A percentile compares a stretch with the other conserved stretches of the same genome.
Conservation (phyloP, 2,113 vertebrate genomes). For the Okapia johnstoni region DNA sequence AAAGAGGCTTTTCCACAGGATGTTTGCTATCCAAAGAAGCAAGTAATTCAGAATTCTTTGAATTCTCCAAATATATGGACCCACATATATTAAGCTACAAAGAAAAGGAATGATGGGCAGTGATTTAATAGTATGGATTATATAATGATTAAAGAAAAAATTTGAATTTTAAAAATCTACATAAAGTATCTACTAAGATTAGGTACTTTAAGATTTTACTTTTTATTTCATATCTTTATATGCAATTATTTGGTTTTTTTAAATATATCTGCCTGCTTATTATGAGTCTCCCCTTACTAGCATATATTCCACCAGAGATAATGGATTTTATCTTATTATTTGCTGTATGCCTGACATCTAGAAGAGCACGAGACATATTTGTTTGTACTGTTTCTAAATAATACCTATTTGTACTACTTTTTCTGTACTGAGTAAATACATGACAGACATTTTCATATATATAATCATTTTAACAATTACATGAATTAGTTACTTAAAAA, state of each 20-base stretch:
- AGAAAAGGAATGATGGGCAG: neutral
- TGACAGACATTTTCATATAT: neutral
- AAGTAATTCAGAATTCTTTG: neutral
- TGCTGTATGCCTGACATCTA: neutral
- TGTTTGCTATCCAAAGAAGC: neutral
- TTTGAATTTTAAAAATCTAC: neutral
- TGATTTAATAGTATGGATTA: neutral
- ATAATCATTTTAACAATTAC: neutral
- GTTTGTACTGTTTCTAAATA: neutral
- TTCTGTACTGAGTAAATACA: neutral
- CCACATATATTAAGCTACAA: neutral
- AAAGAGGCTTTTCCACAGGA: neutral
- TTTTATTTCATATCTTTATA: neutral
- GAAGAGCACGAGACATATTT: neutral
- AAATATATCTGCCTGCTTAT: neutral
- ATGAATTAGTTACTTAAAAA: neutral
- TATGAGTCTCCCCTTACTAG: neutral
- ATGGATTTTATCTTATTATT: neutral
- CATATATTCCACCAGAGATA: neutral
- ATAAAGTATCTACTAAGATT: neutral
- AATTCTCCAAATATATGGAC: neutral
- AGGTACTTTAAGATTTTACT: neutral
- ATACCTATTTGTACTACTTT: neutral
- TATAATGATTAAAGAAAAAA: neutral
- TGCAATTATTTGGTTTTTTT: neutral